Base-by-base conservation (phyloP, 1,140 invertebrate genomes). In the Caenorhabditis latens region DNA sequence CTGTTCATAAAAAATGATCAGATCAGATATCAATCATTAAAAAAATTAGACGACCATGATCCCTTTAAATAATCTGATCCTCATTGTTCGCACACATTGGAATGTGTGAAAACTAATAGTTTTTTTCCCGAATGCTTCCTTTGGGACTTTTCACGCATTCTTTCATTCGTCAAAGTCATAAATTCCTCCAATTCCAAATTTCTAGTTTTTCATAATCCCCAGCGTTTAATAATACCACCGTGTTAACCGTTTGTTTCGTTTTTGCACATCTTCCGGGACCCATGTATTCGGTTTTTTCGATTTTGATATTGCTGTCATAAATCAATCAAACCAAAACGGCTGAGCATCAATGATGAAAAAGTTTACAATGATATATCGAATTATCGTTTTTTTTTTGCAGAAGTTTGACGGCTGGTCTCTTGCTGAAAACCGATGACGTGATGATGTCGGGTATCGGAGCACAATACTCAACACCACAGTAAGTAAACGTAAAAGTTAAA, bases 381-480 rank as follows among this genome's bases (percentile, higher is more conserved):
- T 71, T 71, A 7, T 79, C 16, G 16, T 79, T 21, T 50, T 53
- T 79, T 53, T 50, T 79, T 79, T 71, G 40, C 65, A 79, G 71
- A 50, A 19, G n/a, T 21, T n/a, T 79, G 11, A 50, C 71, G 24
- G 71, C 71, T 53, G 71, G 71, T 14, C 21, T 79, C 2, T 21
- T 79, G 71, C 71, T 79, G 19, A 48, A 79, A 79, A 79, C 71
- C 1, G 71, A 79, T 24, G 71, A 79, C 53, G 46, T 53, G 14
- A 50, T 79, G 46, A 50, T 79, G 71, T 79, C 71, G 53, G 71
- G 71, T 24, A 79, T 79, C n/a, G 71, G 46, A 43, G 8, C 46
- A 79, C 71, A 50, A 50, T 79, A 79, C 46, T 11, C 71, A 50
- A 79, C 13, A 16, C 46, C 71, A 79, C 71, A 79, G 71, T 79